These are phyloP conservation scores for Solenodon paradoxus DNA, from an alignment of 2,113 vertebrate species.

Conservation along the genomic window DNA sequence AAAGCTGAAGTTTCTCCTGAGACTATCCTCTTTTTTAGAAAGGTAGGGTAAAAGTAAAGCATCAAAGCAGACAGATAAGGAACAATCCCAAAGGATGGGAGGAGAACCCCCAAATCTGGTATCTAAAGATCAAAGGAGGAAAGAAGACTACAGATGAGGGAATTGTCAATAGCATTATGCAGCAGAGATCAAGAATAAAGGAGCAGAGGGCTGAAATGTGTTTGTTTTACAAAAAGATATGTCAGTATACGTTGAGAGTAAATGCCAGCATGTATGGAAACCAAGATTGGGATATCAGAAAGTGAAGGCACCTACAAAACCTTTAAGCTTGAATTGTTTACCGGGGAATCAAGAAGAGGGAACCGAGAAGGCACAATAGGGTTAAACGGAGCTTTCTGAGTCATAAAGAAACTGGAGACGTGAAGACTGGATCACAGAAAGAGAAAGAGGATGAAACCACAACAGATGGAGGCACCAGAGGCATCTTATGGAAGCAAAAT, in stretches of 20 bases:
- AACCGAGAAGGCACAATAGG: not conserved
- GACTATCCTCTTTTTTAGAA: not conserved
- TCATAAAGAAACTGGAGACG: not conserved
- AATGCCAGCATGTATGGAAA: not conserved
- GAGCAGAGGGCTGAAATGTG: not conserved
- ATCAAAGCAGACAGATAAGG: not conserved
- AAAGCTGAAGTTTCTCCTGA: not conserved
- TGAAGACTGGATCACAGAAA: not conserved
- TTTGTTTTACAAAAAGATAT: not conserved
- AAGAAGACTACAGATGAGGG: not conserved
- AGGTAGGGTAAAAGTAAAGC: not conserved
- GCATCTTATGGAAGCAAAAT: slow-evolving; percentile 28
- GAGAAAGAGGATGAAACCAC: not conserved
- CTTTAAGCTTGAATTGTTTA: not conserved
- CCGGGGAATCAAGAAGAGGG: not conserved
- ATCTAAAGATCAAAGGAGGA: not conserved
- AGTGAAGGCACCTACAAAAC: not conserved
- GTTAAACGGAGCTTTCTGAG: not conserved
- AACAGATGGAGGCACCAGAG: not conserved
- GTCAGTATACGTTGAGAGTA: not conserved
- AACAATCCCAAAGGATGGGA: not conserved
- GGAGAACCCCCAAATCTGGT: not conserved
- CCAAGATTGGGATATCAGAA: not conserved
- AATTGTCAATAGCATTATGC: not conserved
- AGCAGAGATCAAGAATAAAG: not conserved